These are phyloP conservation scores for Abrostola triplasia DNA, from an alignment of 2,888 invertebrate species.

Conservation along the genomic window DNA sequence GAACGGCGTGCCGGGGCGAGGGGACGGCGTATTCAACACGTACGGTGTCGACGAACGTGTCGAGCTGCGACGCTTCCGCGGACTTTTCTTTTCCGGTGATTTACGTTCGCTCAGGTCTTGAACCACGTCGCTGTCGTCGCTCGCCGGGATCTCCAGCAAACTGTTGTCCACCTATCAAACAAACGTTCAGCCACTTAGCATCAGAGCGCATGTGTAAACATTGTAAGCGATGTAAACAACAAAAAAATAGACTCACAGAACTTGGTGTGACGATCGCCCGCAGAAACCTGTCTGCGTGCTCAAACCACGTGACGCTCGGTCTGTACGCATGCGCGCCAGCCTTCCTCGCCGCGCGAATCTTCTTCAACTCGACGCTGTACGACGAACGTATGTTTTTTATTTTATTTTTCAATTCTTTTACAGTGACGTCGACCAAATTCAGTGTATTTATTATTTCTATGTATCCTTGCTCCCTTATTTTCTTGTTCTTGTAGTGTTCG, in stretches of 20 bases:
- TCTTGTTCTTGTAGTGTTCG: constrained; percentile 86
- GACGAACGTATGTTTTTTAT: constrained; percentile 87
- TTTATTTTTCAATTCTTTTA: constrained; percentile 87
- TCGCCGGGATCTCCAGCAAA: constrained; percentile 81
- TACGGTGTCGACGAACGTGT: constrained; percentile 83
- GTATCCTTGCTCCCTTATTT: constrained; percentile 85
- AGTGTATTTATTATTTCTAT: constrained; percentile 84
- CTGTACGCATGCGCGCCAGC: constrained; percentile 88
- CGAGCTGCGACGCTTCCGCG: constrained; percentile 83
- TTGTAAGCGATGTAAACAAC: constrained; percentile 62
- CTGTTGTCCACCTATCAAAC: constrained; percentile 83
- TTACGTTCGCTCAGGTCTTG: constrained; percentile 85
- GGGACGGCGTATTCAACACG: constrained; percentile 84
- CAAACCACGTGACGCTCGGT: constrained; percentile 88
- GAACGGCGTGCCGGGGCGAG: constrained; percentile 84
- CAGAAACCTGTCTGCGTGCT: constrained; percentile 88
- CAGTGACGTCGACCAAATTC: constrained; percentile 83
- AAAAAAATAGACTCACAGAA: constrained; percentile 79
- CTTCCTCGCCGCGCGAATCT: constrained; percentile 87
- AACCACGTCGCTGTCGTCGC: constrained; percentile 85
- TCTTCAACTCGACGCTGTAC: constrained; percentile 87
- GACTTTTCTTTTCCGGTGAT: constrained; percentile 84
- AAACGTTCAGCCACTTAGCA: constrained; percentile 58
- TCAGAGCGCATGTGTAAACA: constrained; percentile 65
- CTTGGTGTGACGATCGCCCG: constrained; percentile 87